phyloP scores from a whole-genome alignment of 2,113 vertebrate genomes.

The Ptychochromis oligacanthus region DNA sequence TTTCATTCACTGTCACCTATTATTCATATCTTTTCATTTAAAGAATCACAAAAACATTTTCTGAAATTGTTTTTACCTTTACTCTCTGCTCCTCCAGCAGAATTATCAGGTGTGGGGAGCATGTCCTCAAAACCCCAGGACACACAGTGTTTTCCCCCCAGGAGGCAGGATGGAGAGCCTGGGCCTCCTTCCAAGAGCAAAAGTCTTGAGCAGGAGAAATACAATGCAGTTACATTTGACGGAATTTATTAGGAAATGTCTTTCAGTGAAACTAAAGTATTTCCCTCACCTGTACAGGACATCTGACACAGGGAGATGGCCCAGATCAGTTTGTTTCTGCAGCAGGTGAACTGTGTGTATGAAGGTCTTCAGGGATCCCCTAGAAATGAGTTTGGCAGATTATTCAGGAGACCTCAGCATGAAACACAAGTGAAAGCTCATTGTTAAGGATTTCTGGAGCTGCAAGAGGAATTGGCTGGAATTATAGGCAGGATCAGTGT shows the following conservation, averaged over 20 bases:
- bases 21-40: background rate
- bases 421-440: constrained; percentile 18
- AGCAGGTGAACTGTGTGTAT: constrained; percentile 98
- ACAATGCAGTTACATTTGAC: background rate
- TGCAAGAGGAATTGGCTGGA: background rate
- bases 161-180: constrained; percentile 94
- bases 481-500: background rate
- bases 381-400: constrained; percentile 71
- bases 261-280: background rate
- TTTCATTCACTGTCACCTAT: background rate
- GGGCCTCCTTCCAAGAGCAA: constrained; percentile 96
- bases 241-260: background rate
- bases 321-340: constrained; percentile 95
- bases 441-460: background rate
- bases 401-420: background rate
- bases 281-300: constrained; percentile 92
- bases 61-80: constrained; percentile 85
- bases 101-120: constrained; percentile 93
- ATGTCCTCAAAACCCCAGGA: constrained; percentile 99
- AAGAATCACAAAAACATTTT: background rate
- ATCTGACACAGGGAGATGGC: constrained; percentile 93
- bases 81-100: constrained; percentile 87
- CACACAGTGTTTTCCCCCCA: constrained; percentile 96
- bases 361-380: constrained; percentile 98
- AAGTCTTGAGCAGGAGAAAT: constrained; percentile 80